These are phyloP conservation scores for Orthosia incerta DNA, from an alignment of 2,888 invertebrate genomes.

Conservation along the genomic window DNA sequence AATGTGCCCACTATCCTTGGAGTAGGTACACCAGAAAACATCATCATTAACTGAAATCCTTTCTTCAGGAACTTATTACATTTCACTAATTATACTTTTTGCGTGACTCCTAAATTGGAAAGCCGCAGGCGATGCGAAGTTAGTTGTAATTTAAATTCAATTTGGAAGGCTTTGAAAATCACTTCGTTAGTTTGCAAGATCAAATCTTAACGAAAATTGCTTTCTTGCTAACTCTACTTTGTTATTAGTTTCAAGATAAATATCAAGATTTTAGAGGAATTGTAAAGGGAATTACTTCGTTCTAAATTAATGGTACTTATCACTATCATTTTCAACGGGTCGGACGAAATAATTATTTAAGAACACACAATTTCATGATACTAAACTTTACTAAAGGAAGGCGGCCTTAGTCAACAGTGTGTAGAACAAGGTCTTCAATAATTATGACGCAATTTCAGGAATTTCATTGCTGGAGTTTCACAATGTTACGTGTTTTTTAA, in stretches of 20 bases:
- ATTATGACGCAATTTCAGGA: neutral
- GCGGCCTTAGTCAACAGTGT: neutral
- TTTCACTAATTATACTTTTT: conserved; percentile 47
- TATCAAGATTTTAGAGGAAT: conserved; percentile 17
- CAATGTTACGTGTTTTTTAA: too few relatives aligned
- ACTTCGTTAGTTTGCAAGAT: conserved; percentile 50
- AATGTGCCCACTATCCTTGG: too few relatives aligned
- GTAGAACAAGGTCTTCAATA: neutral
- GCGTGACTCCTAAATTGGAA: conserved; percentile 36
- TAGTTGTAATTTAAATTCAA: conserved; percentile 58
- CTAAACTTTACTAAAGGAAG: neutral
- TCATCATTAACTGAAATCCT: conserved; percentile 6
- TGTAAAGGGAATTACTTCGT: neutral
- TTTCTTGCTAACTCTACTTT: conserved; percentile 9
- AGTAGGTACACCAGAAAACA: neutral
- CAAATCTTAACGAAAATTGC: conserved; percentile 46
- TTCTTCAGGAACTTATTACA: conserved; percentile 25
- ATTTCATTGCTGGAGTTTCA: too few relatives aligned
- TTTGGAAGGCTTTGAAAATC: conserved; percentile 49
- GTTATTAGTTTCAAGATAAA: conserved; percentile 23
- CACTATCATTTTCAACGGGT: neutral
- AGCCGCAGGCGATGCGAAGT: conserved; percentile 19
- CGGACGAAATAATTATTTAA: neutral
- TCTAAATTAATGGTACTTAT: neutral
- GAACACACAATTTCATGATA: neutral